Percentiles rank a stretch among this genome's conserved stretches.
These are phyloP conservation scores for Neodiprion lecontei DNA, from an alignment of 1,140 invertebrate species.

Conservation along the genomic window DNA sequence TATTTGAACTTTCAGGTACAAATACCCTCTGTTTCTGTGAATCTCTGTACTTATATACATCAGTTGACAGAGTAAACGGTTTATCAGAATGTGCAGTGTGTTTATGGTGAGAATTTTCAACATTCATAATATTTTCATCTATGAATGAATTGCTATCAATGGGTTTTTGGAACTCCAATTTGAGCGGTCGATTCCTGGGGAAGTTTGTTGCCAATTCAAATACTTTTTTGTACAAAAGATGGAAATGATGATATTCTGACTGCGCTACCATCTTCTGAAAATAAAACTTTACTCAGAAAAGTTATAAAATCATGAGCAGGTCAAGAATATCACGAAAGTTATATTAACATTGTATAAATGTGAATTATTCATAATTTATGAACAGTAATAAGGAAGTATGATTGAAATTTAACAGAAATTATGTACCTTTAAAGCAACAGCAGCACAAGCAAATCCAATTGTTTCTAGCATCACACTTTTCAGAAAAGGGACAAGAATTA, in stretches of 20 bases:
- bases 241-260: slow-evolving; percentile 33
- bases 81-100: neutral
- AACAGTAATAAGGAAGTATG: slow-evolving; percentile 10
- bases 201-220: slow-evolving; percentile 31
- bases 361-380: slow-evolving; percentile 12
- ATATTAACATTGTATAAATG: neutral
- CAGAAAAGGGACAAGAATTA: slow-evolving; percentile 46
- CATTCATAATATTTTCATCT: neutral
- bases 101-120: slow-evolving; percentile 6
- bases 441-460: slow-evolving; percentile 45
- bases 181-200: slow-evolving; percentile 18
- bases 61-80: slow-evolving; percentile 27
- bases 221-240: slow-evolving; percentile 35
- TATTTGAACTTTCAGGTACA: slow-evolving; percentile 31
- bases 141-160: slow-evolving; percentile 12
- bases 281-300: neutral
- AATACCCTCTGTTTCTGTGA: slow-evolving; percentile 42
- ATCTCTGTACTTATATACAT: slow-evolving; percentile 45
- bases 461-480: slow-evolving; percentile 42
- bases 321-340: no score
- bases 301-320: no score
- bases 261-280: slow-evolving; percentile 32
- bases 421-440: slow-evolving; percentile 50
- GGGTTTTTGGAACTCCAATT: slow-evolving; percentile 19
- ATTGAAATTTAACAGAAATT: neutral